Percentiles rank a stretch among this genome's conserved stretches.
Conservation (phyloP, 2,888 invertebrate species). For the Amiota communis region DNA sequence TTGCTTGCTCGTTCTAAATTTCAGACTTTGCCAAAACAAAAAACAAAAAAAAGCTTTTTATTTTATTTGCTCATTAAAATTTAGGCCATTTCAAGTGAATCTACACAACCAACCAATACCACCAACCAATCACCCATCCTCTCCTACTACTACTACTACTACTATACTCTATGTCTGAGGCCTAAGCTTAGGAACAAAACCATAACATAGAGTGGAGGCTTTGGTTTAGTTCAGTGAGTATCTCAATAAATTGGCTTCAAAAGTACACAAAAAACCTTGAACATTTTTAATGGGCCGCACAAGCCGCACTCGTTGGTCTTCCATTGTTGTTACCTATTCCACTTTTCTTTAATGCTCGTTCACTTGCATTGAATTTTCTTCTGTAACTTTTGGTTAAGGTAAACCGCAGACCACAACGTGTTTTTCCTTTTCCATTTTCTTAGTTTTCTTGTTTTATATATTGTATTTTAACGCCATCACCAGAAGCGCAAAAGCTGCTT, state of each 20-base stretch:
- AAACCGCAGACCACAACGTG: conserved; percentile 14
- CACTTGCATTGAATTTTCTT: no score
- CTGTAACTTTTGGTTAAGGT: not conserved
- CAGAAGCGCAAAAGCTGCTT: not conserved
- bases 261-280: conserved; percentile 17
- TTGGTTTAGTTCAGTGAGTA: not conserved
- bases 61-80: conserved; percentile 59
- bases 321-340: not conserved
- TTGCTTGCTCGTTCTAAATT: not conserved
- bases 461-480: no score
- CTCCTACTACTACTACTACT: not conserved
- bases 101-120: conserved; percentile 39
- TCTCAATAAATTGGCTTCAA: conserved; percentile 7
- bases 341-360: not conserved
- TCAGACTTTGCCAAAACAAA: no score
- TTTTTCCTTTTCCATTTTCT: not conserved
- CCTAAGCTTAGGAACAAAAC: no score
- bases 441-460: no score
- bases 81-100: conserved; percentile 53
- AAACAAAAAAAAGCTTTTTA: not conserved
- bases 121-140: not conserved
- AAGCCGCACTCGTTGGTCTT: not conserved
- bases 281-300: conserved; percentile 4
- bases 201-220: no score
- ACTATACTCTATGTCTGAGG: not conserved